Base-by-base conservation (phyloP, 2,797 vertebrate genomes). In the Mormyrops attenuatus region DNA sequence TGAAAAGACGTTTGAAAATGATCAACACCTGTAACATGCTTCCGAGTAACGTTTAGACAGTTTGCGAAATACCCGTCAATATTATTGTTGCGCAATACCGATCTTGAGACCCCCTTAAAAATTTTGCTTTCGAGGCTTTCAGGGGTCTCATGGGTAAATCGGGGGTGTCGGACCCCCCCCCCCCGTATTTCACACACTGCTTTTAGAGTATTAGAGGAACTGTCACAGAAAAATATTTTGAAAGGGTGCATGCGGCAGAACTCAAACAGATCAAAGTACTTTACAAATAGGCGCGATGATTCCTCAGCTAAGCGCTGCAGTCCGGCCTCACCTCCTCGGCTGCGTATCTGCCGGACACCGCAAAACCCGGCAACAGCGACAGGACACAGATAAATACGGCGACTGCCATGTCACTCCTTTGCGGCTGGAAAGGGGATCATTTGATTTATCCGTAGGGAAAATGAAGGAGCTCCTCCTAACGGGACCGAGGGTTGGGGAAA, bases 221-320 rank as follows among this genome's bases (percentile, higher is more conserved):
- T 73, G 6, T 8, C 17, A 22, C 15, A 44, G 50, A 87, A 53
- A 53, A 77, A 13, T 55, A 73, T 87, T 5, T 69, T 17, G 30
- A 55, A 47, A 63, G 20, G 89, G 84, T 8, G 26, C 44, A 69
- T 85, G 52, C 22, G 8, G 88, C 91, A 93, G 91, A 92, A 91
- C 92, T 91, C 91, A 91, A 94, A 93, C 92, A 94, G 94, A 94
- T 95, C 94, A 95, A 94, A 94, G 93, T 92, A 94, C 94, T 95
- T 94, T 93, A 90, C 92, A 93, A 91, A 93, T 90, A 91, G 91
- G 90, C 2, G 88, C 91, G 89, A 92, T 89, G 88, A 88, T 90
- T 89, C 91, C 89, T 92, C 87, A 55, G 90, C 90, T 50, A 1
- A 26, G 89, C 90, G 34, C 88, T 88, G 89, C 91, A 90, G 82